Conservation (phyloP, 2,888 invertebrate species). For the Parnassius mnemosyne region DNA sequence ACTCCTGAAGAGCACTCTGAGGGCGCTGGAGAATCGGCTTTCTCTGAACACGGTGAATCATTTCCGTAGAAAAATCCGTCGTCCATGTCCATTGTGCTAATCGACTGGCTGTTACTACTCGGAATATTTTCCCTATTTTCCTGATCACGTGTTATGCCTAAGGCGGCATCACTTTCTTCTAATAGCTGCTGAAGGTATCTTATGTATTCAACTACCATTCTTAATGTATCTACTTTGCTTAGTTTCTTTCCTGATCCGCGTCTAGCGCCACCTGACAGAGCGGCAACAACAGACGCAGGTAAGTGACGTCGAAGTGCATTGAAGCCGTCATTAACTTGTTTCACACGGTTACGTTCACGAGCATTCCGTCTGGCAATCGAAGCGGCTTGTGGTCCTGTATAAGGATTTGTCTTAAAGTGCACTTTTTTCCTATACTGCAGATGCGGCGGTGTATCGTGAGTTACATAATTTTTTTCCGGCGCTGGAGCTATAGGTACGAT, state of each 20-base stretch:
- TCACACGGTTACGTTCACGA: conserved; percentile 95
- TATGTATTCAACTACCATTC: conserved; percentile 95
- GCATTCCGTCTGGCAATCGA: conserved; percentile 96
- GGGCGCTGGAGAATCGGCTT: conserved; percentile 87
- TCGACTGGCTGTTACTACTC: conserved; percentile 53
- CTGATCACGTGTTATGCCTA: conserved; percentile 69
- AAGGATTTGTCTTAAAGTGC: conserved; percentile 83
- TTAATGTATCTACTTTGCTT: conserved; percentile 93
- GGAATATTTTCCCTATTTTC: conserved; percentile 75
- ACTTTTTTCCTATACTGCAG: conserved; percentile 87
- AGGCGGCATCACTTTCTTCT: conserved; percentile 85
- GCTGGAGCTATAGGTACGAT: conserved; percentile 81
- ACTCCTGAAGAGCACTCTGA: conserved; percentile 84
- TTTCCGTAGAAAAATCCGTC: conserved; percentile 75
- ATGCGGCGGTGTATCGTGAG: conserved; percentile 76
- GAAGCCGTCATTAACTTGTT: conserved; percentile 97
- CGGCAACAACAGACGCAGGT: conserved; percentile 89
- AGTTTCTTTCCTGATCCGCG: conserved; percentile 91
- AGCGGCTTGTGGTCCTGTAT: conserved; percentile 86
- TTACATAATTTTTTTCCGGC: conserved; percentile 78
- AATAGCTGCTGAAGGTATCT: conserved; percentile 90
- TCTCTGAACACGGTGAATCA: conserved; percentile 83
- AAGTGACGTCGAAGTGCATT: conserved; percentile 93
- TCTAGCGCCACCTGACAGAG: conserved; percentile 82
- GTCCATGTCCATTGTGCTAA: conserved; percentile 73